Evolutionary conservation across 2,113 vertebrate genomes (phyloP).

Genomic region (Xiphias gladius): DNA sequence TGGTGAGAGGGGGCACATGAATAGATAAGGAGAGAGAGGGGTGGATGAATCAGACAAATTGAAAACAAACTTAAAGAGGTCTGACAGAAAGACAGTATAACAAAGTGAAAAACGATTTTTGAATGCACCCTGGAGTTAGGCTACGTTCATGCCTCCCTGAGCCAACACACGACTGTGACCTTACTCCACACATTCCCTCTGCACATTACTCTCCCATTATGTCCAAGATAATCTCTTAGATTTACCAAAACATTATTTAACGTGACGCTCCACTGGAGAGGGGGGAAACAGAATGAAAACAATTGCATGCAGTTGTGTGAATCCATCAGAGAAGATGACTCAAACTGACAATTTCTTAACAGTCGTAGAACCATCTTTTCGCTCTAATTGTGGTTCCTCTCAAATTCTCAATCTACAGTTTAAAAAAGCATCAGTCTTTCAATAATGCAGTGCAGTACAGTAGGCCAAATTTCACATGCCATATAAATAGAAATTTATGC

Average conservation of each 20-base stretch:
- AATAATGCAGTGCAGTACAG: slow-evolving; percentile 20
- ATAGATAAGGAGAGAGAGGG: slow-evolving; percentile 1
- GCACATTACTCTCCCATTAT: neutral
- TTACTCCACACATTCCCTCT: slow-evolving; percentile 25
- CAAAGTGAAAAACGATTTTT: slow-evolving; percentile 37
- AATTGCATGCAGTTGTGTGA: neutral
- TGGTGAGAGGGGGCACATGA: neutral
- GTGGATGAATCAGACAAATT: slow-evolving; percentile 3
- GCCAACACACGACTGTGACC: slow-evolving; percentile 22
- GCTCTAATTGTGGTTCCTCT: slow-evolving; percentile 52
- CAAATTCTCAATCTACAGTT: neutral
- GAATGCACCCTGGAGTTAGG: slow-evolving; percentile 11
- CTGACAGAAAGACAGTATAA: slow-evolving; percentile 26
- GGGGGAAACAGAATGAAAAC: neutral
- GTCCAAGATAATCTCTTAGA: neutral
- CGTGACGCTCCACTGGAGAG: neutral
- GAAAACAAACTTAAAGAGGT: slow-evolving; percentile 59
- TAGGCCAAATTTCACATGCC: slow-evolving; percentile 16
- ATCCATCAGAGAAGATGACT: slow-evolving; percentile 9
- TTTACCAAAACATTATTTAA: neutral
- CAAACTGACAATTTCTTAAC: slow-evolving; percentile 23
- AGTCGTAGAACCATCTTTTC: slow-evolving; percentile 20
- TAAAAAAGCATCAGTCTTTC: slow-evolving; percentile 18
- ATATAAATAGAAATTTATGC: slow-evolving; percentile 32
- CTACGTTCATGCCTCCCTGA: neutral